A percentile compares a stretch with the other conserved stretches of the same genome.
Conservation (phyloP, 2,797 vertebrate genomes). For the Gouania willdenowi region DNA sequence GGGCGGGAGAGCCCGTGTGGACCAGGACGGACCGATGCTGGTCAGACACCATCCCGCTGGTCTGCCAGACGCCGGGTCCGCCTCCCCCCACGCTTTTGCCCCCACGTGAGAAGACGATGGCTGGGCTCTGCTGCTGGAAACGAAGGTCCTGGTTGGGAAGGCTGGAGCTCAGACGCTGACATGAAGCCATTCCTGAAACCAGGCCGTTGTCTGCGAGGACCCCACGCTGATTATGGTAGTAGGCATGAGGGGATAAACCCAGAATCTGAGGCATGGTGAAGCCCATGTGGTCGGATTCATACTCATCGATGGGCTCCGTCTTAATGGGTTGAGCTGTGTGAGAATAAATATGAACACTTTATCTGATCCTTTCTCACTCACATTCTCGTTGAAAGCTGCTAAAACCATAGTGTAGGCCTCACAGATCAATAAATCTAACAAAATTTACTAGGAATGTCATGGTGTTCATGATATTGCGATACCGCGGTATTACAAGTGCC, state of each 20-base stretch:
- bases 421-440: too few relatives aligned
- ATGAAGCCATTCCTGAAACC: slow-evolving; percentile 84
- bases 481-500: too few relatives aligned
- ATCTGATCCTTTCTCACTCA: too few relatives aligned
- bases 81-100: slow-evolving; percentile 81
- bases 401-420: too few relatives aligned
- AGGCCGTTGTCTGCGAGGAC: slow-evolving; percentile 83
- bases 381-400: too few relatives aligned
- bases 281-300: slow-evolving; percentile 85
- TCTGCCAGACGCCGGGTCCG: slow-evolving; percentile 79
- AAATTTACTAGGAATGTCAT: too few relatives aligned
- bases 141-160: slow-evolving; percentile 81
- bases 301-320: slow-evolving; percentile 93
- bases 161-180: slow-evolving; percentile 85
- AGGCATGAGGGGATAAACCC: slow-evolving; percentile 83
- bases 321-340: slow-evolving; percentile 92
- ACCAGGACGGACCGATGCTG: slow-evolving; percentile 92
- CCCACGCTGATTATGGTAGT: slow-evolving; percentile 84
- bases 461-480: too few relatives aligned
- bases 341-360: too few relatives aligned
- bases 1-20: slow-evolving; percentile 84
- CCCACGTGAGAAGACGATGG: slow-evolving; percentile 83
- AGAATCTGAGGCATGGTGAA: slow-evolving; percentile 82
- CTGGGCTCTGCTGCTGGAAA: slow-evolving; percentile 87
- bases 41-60: slow-evolving; percentile 75